Evolutionary conservation across 2,797 vertebrate genomes (phyloP).

Genomic region (Leptodactylus fallax): DNA sequence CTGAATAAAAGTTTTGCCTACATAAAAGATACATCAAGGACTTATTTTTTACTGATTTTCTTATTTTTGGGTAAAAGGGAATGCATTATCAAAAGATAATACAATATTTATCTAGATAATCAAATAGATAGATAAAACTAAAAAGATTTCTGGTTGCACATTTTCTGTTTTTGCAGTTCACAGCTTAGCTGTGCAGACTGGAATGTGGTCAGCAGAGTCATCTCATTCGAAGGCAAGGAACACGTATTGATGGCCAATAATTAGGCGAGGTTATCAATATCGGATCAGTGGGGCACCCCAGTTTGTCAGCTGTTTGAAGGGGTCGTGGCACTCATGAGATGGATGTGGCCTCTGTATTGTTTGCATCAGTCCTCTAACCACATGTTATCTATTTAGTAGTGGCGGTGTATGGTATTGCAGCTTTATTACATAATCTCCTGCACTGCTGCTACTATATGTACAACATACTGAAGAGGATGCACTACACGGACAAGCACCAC

Average conservation of each 20-base stretch:
- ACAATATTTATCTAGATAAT: background rate
- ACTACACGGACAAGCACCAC: too few species aligned
- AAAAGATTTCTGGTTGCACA: background rate
- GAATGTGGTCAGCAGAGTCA: background rate
- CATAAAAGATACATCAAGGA: background rate
- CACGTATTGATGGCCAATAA: background rate
- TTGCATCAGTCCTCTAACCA: too few species aligned
- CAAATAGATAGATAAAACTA: background rate
- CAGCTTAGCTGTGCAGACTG: background rate
- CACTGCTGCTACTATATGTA: too few species aligned
- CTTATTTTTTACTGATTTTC: background rate
- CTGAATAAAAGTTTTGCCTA: background rate
- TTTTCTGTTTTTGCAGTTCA: background rate
- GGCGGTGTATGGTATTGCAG: too few species aligned
- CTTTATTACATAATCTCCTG: too few species aligned
- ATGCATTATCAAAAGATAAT: background rate
- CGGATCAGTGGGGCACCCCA: too few species aligned
- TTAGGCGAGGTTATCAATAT: too few species aligned
- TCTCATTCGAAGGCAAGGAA: background rate
- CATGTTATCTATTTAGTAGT: too few species aligned
- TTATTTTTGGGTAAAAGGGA: background rate
- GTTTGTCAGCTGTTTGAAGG: too few species aligned
- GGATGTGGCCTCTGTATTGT: too few species aligned
- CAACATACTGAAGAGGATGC: too few species aligned
- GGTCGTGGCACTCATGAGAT: too few species aligned